phyloP scores from a whole-genome alignment of 1,140 invertebrate species.

The Drosophila novamexicana region DNA sequence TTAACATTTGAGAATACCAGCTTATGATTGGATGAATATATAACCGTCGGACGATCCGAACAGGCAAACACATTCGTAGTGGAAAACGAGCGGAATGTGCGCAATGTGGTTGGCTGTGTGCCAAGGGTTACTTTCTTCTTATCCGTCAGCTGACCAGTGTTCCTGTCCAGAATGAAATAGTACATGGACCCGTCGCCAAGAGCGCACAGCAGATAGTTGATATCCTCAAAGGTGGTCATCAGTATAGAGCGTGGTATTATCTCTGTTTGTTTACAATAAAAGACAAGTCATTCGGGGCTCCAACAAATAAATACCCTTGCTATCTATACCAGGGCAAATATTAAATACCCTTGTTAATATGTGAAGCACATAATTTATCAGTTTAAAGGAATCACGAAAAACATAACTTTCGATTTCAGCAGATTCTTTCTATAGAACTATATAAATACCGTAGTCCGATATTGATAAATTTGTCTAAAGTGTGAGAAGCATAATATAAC shows the following conservation, averaged over 20 bases:
- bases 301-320: too few species aligned
- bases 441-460: too few species aligned
- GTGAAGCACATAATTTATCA: too few species aligned
- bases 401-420: too few species aligned
- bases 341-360: too few species aligned
- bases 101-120: conserved; percentile 97
- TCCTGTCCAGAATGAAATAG: conserved; percentile 94
- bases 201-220: conserved; percentile 95
- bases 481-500: too few species aligned
- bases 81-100: conserved; percentile 95
- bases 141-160: conserved; percentile 90
- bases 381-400: too few species aligned
- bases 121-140: conserved; percentile 97
- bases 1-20: conserved; percentile 99
- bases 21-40: conserved; percentile 99
- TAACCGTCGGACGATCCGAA: conserved; percentile 98
- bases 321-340: too few species aligned
- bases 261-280: conserved; percentile 86
- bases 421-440: too few species aligned
- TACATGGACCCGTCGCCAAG: conserved; percentile 99
- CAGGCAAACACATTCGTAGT: conserved; percentile 99
- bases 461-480: too few species aligned
- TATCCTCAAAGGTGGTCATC: conserved; percentile 96
- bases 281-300: too few species aligned
- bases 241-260: conserved; percentile 98